These are phyloP conservation scores for Eupristina koningsbergeri DNA, from an alignment of 1,140 invertebrate species.

Conservation along the genomic window DNA sequence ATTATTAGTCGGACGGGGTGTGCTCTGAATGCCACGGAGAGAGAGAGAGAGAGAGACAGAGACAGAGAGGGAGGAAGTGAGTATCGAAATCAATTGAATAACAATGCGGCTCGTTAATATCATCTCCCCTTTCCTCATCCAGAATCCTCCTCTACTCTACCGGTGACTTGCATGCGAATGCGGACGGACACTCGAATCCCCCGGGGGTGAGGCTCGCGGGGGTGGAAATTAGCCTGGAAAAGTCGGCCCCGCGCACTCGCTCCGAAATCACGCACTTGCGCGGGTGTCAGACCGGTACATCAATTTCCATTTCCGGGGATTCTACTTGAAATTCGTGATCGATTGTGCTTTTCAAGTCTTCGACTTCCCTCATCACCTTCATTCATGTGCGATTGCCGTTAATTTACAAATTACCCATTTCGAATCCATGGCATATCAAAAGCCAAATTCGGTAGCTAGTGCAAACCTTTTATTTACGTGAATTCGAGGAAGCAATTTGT, in stretches of 20 bases:
- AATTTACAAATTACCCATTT: not conserved
- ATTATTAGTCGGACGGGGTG: constrained; percentile 59
- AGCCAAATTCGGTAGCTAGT: not conserved
- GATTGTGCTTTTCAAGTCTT: not conserved
- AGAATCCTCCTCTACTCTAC: not conserved
- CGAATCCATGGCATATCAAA: not conserved
- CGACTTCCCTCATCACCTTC: not conserved
- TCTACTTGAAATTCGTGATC: not conserved
- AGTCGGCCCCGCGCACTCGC: not conserved
- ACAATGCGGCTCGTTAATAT: constrained; percentile 63
- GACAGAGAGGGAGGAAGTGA: not conserved
- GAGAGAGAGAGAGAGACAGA: constrained; percentile 13
- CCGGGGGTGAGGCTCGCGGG: not conserved
- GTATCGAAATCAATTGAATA: constrained; percentile 62
- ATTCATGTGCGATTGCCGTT: not conserved
- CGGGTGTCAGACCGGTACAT: not conserved
- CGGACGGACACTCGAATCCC: not conserved
- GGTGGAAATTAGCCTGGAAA: constrained; percentile 4
- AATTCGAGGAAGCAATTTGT: not conserved
- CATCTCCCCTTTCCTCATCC: not conserved
- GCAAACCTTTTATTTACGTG: not conserved
- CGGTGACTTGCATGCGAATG: not conserved
- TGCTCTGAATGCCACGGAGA: constrained; percentile 35
- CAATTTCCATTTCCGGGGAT: not conserved
- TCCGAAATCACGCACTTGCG: not conserved